Conservation (phyloP, 2,113 vertebrate genomes). For the Rhineura floridana region DNA sequence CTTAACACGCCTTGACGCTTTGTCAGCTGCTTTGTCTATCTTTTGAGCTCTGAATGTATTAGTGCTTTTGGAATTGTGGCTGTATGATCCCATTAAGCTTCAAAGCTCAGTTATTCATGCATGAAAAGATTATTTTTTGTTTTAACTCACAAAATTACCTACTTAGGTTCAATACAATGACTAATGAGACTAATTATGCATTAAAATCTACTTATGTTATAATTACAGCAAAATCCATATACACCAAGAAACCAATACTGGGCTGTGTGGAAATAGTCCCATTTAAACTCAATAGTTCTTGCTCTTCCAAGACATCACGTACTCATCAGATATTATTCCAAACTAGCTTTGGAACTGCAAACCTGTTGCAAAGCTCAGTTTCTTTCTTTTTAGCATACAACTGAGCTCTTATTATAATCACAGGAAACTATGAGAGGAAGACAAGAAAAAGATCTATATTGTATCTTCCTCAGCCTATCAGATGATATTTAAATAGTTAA, state of each 20-base stretch:
- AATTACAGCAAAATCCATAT: slow-evolving; percentile 39
- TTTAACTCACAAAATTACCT: slow-evolving; percentile 44
- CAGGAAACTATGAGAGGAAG: background rate
- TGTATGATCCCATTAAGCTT: slow-evolving; percentile 34
- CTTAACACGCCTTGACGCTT: too few species aligned
- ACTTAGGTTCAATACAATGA: slow-evolving; percentile 31
- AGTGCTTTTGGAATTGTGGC: slow-evolving; percentile 29
- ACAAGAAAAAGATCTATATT: slow-evolving; percentile 11
- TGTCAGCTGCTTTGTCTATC: slow-evolving; percentile 37
- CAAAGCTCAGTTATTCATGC: slow-evolving; percentile 45
- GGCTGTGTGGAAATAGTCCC: background rate
- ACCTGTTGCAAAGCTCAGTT: background rate
- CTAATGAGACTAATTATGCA: slow-evolving; percentile 29
- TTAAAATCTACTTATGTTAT: slow-evolving; percentile 22
- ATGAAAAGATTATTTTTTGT: slow-evolving; percentile 58
- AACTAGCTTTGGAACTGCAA: slow-evolving; percentile 20
- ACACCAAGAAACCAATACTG: slow-evolving; percentile 15
- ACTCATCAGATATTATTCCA: background rate
- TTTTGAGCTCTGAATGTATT: slow-evolving; percentile 31
- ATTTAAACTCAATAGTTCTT: slow-evolving; percentile 21
- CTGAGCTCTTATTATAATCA: slow-evolving; percentile 1
- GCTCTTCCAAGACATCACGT: background rate
- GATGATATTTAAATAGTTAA: background rate
- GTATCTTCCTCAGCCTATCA: background rate
- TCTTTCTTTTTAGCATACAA: background rate